Conservation (phyloP, 2,888 invertebrate genomes). For the Sinohyriopsis cumingii region DNA sequence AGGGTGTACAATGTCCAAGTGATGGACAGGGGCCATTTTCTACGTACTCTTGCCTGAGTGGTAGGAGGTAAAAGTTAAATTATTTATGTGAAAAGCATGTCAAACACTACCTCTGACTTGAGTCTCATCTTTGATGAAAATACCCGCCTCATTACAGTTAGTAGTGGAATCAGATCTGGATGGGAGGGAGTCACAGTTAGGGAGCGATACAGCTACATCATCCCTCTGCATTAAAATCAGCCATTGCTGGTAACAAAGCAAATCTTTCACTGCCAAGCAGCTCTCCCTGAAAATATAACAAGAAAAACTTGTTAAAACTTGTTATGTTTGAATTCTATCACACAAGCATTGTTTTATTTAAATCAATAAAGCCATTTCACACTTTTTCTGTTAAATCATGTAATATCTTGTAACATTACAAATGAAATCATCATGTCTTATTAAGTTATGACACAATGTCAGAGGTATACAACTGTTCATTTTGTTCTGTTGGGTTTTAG, state of each 20-base stretch:
- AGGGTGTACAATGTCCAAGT: no score
- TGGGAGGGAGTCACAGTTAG: conserved; percentile 87
- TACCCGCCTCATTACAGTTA: conserved; percentile 86
- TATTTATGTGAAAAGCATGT: neutral
- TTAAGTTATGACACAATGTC: no score
- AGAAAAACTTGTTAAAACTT: neutral
- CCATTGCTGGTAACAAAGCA: conserved; percentile 96
- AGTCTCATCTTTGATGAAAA: conserved; percentile 86
- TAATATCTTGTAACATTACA: no score
- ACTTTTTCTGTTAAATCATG: neutral
- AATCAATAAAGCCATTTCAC: neutral
- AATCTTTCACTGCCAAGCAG: conserved; percentile 90
- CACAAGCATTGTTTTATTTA: neutral
- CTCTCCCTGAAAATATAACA: conserved; percentile 80
- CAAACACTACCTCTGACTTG: conserved; percentile 83
- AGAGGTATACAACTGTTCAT: no score
- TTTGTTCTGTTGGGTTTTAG: no score
- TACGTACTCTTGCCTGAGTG: no score
- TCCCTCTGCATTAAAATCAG: conserved; percentile 87
- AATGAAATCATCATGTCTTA: neutral
- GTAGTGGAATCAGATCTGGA: conserved; percentile 75
- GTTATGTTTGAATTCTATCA: neutral
- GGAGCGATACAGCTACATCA: conserved; percentile 83
- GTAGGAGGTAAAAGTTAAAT: no score
- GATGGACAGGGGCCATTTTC: no score